Evolutionary conservation across 2,888 invertebrate genomes (phyloP), one percentile per base, ranked within the genome.

Genomic region (Nematopogon swammerdamellus): DNA sequence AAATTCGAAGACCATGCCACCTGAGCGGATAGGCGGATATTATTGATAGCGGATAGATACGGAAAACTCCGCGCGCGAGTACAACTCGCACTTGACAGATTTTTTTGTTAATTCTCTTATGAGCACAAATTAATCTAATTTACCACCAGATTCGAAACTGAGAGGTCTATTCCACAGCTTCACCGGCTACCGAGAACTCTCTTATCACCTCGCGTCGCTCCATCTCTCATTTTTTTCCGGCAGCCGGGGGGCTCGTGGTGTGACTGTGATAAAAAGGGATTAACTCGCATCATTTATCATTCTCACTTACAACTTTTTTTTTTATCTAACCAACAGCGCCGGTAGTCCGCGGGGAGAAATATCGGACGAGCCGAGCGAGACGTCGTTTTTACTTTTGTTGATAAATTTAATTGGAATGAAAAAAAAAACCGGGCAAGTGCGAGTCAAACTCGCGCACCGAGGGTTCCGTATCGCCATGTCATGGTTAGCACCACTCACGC

Each of bases 241-340:
- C 74, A 75, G 68, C 77, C 74, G 75, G 74, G 73, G 69, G 68
- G 72, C 64, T 14, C 36, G 25, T 36, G 36, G 36, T 36, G 60
- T 60, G 62, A 61, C 47, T 45, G 36, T 69, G 77, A 77, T 77
- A 77, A 77, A 70, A 63, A 60, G 62, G 76, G 79, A 79, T 79
- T 79, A 79, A 75, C 70, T 67, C 64, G 58, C 64, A 70, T 76
- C 73, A 79, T 77, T 77, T 75, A 77, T 79, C 77, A 79, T 77
- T 64, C 64, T 63, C 60, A 68, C 63, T 59, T 25, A 25, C 25
- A 65, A 30, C 63, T 70, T 70, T 75, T 73, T 73, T 69, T 63
- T 71, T 67, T 64, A 71, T 36, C 36, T 36, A 36, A 36, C 36
- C n/a, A 36, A 14, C 36, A 25, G 25, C 11, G 36, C 36, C 36